Evolutionary conservation across 92 coral and sea anemone species (phyloP), one percentile per base, ranked within the genome.

Genomic region (Epizoanthus rinbou): DNA sequence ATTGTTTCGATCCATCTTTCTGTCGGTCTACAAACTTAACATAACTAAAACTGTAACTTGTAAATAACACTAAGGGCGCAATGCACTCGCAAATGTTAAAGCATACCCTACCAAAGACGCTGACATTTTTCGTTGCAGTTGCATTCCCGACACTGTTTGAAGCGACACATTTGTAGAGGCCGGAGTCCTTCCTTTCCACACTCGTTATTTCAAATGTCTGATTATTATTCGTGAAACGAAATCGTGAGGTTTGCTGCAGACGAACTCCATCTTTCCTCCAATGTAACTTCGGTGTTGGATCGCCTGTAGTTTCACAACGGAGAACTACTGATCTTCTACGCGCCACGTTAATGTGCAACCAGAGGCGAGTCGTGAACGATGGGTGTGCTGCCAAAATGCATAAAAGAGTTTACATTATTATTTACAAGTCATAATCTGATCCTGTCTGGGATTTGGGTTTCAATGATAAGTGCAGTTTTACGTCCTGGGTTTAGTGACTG

Each of bases 291-390:
- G 95, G 92, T 24, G 80, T 68, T 13, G 95, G 95, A 53, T 89
- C 89, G 17, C 92, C 95, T 5, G 63, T 71, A 10, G 91, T 92
- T 47, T 82, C 89, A 54, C 95, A 92, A 28, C 74, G 82, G 65
- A 92, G 60, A 3, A 82, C 74, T 1, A 73, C 85, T 56, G 80
- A 80, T n/a, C 60, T 74, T 4, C 87, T 63, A 57, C 81, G 90
- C 5, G 57, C 69, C 21, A 76, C 57, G 41, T 76, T 41, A 67
- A 54, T 60, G 2, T 31, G 22, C n/a, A 57, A 19, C 23, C 50
- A 37, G 15, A 52, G 54, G 8, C 21, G 31, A 10, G 69, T 39
- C 82, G 39, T 59, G 69, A 76, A 76, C 19, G 53, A 60, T 8
- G 82, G 82, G 19, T 59, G 59, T 60, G 56, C 82, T 76, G 11